Evolutionary conservation across 2,113 vertebrate genomes (phyloP).

Genomic region (Bubo blakistoni): DNA sequence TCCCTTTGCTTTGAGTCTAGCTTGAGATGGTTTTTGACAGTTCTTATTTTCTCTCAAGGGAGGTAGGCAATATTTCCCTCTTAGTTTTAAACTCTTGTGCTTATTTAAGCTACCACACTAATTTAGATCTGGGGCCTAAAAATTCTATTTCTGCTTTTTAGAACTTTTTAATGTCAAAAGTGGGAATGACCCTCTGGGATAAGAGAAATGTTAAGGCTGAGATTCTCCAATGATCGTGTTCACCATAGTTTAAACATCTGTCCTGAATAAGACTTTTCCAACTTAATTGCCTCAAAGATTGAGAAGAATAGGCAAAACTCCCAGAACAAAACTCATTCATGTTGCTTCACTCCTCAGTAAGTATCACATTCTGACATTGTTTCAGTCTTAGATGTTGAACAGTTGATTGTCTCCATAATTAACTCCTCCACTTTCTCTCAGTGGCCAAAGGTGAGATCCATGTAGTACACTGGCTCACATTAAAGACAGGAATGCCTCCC

Average conservation of each 20-base stretch:
- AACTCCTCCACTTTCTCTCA: neutral
- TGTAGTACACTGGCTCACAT: accelerated
- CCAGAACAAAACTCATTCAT: neutral
- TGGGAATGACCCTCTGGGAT: neutral
- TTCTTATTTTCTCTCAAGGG: neutral
- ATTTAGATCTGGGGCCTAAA: neutral
- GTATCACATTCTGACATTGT: neutral
- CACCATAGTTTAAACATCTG: neutral
- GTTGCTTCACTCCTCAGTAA: neutral
- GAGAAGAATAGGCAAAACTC: neutral
- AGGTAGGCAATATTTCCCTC: neutral
- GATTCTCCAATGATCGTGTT: neutral
- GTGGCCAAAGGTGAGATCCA: neutral
- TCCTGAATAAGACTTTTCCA: neutral
- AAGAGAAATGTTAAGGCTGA: neutral
- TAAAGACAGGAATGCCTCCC: neutral
- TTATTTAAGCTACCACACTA: neutral
- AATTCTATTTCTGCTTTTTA: neutral
- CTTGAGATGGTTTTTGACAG: neutral
- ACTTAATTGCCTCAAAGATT: neutral
- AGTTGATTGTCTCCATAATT: neutral
- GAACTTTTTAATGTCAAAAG: neutral
- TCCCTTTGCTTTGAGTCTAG: neutral
- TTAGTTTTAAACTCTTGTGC: neutral
- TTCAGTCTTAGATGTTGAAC: neutral